Percentiles rank a stretch among this genome's conserved stretches.
These are phyloP conservation scores for Equus przewalskii DNA, from an alignment of 2,113 vertebrate genomes.

Conservation along the genomic window DNA sequence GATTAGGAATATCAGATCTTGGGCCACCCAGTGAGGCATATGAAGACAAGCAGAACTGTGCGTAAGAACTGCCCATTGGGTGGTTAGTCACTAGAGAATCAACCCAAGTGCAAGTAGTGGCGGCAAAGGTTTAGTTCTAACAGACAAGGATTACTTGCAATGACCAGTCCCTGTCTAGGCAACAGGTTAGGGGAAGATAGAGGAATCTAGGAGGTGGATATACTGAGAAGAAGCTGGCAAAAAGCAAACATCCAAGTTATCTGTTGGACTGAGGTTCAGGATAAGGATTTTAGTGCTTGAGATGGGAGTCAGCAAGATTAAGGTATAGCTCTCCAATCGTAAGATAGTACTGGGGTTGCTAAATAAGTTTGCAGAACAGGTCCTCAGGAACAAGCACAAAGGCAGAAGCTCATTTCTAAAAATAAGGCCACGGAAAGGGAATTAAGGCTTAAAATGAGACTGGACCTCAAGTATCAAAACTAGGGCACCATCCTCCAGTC, in stretches of 20 bases:
- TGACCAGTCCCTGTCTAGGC: background rate
- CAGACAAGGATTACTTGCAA: background rate
- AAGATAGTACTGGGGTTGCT: slow-evolving; percentile 10
- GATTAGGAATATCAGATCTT: slow-evolving; percentile 6
- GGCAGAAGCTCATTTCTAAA: slow-evolving; percentile 73
- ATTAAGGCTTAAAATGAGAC: slow-evolving; percentile 65
- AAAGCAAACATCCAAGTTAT: slow-evolving; percentile 28
- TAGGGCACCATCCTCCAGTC: slow-evolving; percentile 59
- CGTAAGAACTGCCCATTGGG: background rate
- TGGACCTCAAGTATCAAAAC: slow-evolving; percentile 72
- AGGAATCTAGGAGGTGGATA: background rate
- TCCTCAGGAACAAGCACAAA: slow-evolving; percentile 63
- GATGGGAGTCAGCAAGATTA: slow-evolving; percentile 37
- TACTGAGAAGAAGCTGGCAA: slow-evolving; percentile 15
- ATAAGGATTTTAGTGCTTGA: slow-evolving; percentile 32
- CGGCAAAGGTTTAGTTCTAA: slow-evolving; percentile 7
- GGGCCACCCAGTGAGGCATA: background rate
- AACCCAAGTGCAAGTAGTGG: background rate
- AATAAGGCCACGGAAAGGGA: slow-evolving; percentile 65
- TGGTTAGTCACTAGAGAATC: background rate
- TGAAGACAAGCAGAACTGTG: background rate
- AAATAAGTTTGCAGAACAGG: slow-evolving; percentile 59
- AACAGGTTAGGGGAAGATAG: background rate
- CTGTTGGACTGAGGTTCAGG: background rate
- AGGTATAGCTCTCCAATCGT: background rate